Percentiles rank a stretch among this genome's conserved stretches.
These are phyloP conservation scores for Erythrolamprus reginae DNA, from an alignment of 2,113 vertebrate species.

Conservation along the genomic window DNA sequence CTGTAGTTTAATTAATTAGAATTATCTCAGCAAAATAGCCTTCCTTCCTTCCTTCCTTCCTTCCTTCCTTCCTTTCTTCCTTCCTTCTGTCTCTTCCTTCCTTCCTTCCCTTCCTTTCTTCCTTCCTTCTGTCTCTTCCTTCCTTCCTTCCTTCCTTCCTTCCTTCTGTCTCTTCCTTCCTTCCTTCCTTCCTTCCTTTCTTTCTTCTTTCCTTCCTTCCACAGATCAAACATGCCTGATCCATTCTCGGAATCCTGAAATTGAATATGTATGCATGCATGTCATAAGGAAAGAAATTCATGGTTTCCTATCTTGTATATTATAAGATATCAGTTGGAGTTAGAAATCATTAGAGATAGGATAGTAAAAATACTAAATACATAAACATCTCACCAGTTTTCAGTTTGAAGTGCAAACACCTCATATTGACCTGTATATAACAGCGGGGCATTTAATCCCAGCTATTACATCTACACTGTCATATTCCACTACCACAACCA, in stretches of 20 bases:
- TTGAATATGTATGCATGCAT: background rate
- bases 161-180: background rate
- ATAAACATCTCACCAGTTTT: background rate
- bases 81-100: no score
- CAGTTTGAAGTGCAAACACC: background rate
- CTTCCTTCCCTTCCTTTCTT: no score
- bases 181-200: background rate
- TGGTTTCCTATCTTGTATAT: background rate
- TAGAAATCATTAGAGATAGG: background rate
- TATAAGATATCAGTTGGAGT: background rate
- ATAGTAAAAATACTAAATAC: background rate
- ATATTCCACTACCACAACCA: background rate
- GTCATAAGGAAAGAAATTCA: background rate
- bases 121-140: no score
- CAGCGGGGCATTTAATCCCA: background rate
- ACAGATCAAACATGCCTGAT: background rate
- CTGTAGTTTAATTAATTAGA: no score
- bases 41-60: background rate
- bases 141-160: background rate
- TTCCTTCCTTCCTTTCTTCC: background rate
- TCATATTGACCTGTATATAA: background rate
- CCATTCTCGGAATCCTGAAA: background rate
- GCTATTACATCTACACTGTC: background rate
- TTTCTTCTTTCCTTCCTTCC: background rate
- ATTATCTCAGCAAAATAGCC: no score